Conservation (phyloP, 1,140 invertebrate species). For the Heterodera carotae region DNA sequence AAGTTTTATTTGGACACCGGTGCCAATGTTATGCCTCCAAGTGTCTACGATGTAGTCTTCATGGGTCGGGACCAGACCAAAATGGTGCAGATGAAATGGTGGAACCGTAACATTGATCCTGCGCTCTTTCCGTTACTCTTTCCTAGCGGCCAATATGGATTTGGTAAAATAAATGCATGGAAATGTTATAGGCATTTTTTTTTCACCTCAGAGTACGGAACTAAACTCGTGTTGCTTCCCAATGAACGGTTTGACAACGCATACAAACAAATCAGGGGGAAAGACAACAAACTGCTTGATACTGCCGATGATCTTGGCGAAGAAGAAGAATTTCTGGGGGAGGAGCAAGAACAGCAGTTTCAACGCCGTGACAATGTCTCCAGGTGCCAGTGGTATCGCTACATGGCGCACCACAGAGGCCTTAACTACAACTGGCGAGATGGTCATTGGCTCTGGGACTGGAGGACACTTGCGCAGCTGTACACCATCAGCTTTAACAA, state of each 20-base stretch:
- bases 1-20: not conserved
- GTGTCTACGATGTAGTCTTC: not conserved
- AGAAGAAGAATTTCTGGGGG: not conserved
- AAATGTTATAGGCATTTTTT: not conserved
- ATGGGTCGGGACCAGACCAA: not conserved
- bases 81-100: not conserved
- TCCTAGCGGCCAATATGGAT: not conserved
- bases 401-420: not conserved
- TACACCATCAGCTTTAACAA: not conserved
- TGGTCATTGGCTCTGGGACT: not conserved
- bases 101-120: constrained; percentile 4
- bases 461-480: not conserved
- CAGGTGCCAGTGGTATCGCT: not conserved
- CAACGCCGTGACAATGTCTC: not conserved
- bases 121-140: not conserved
- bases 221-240: not conserved
- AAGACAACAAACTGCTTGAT: not conserved
- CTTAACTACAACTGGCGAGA: not conserved
- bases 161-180: not conserved
- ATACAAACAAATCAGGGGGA: not conserved
- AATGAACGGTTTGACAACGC: not conserved
- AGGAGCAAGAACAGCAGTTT: not conserved
- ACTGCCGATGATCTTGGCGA: not conserved
- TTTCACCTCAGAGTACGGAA: not conserved
- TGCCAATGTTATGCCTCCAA: not conserved